A percentile compares a stretch with the other conserved stretches of the same genome.
phyloP scores from a whole-genome alignment of 2,888 invertebrate genomes.

The Idaea biselata region DNA sequence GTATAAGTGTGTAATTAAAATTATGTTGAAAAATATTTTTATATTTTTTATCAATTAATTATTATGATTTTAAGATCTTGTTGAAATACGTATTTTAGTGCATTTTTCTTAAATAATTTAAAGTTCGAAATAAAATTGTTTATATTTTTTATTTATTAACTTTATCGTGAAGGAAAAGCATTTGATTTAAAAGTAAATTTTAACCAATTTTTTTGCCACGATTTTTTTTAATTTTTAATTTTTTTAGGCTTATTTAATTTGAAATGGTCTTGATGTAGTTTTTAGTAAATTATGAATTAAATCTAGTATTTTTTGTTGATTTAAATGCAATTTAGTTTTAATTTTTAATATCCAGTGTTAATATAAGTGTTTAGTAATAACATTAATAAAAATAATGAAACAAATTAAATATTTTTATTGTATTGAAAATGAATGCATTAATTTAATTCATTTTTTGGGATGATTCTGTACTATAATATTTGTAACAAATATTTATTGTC shows the following conservation, averaged over 20 bases:
- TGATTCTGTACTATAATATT: no score
- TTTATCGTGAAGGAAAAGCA: no score
- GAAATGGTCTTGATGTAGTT: constrained; percentile 6
- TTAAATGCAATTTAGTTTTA: constrained; percentile 23
- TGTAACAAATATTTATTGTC: no score
- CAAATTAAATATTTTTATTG: no score
- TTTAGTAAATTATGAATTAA: constrained; percentile 17
- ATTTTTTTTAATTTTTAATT: constrained; percentile 4
- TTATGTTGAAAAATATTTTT: not conserved
- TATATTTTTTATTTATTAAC: no score
- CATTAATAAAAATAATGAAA: not conserved
- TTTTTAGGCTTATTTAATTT: constrained; percentile 18
- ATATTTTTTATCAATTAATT: not conserved
- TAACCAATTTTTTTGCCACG: constrained; percentile 9
- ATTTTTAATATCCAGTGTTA: not conserved
- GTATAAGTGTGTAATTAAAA: not conserved
- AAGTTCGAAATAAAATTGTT: not conserved
- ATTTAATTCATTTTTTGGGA: no score
- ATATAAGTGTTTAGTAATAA: constrained; percentile 8
- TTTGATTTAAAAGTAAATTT: no score
- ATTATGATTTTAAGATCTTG: not conserved
- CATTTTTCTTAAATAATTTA: not conserved
- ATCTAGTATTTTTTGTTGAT: constrained; percentile 18
- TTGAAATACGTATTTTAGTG: not conserved
- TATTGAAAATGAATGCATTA: no score